Base-by-base conservation (phyloP, 2,113 vertebrate genomes). In the Vimba vimba region DNA sequence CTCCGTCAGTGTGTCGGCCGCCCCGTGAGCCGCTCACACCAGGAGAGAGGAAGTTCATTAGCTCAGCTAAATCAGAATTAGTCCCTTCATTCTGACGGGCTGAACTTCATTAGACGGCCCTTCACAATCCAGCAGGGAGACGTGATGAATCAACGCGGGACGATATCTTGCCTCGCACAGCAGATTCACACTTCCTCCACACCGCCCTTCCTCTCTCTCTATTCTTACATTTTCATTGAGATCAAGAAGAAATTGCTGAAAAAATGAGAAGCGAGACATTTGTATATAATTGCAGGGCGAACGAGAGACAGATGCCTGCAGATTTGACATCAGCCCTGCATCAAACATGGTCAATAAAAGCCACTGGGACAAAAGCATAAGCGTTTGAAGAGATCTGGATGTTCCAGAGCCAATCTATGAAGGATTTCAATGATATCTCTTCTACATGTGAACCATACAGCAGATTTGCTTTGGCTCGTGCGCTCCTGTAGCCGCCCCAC, bases 31-130 rank as follows among this genome's bases (percentile, higher is more conserved):
- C 96, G 96, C 97, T 97, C 97, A 97, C 97, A 96, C 96, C 96
- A 96, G 97, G 97, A 98, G 97, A 97, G 93, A 97, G 96, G 97
- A 98, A 98, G 97, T 98, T 99, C 97, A 98, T 98, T 99, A 97
- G 96, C 97, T 98, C 97, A 98, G 97, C 97, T 97, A 97, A 98
- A 98, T 99, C 97, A 97, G 97, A 98, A 98, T 98, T 97, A 98
- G 97, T 96, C 97, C 97, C 97, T 97, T 98, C 96, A 97, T 97
- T 98, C 97, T 97, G 97, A 98, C 97, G 96, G 97, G 94, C 97
- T 93, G 96, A 99, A 99, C 97, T 98, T 99, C 97, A 99, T 98
- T 98, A 99, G 97, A 96, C 96, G 95, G 95, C 97, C 97, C 97
- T 97, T 96, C 96, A 97, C 97, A 97, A 97, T 98, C 96, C 97